Conservation (phyloP, 2,888 invertebrate genomes). For the Gortyna flavago region DNA sequence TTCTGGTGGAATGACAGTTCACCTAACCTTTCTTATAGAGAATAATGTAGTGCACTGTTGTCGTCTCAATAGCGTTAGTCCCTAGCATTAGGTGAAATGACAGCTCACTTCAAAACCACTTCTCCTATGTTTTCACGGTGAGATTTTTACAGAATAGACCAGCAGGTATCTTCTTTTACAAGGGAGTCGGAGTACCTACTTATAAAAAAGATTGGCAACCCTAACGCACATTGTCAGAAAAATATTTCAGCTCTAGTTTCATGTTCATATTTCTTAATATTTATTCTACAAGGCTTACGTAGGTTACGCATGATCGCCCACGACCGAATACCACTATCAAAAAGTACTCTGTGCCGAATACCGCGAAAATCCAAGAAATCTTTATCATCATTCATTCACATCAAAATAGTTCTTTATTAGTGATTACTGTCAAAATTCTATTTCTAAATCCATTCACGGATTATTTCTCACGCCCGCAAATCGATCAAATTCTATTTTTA, state of each 20-base stretch:
- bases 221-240: not conserved
- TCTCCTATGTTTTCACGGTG: no score
- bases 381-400: not conserved
- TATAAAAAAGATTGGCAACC: no score
- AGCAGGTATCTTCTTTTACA: no score
- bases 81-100: no score
- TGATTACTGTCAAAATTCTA: constrained; percentile 12
- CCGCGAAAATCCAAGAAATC: constrained; percentile 42
- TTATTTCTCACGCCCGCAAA: constrained; percentile 26
- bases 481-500: constrained; percentile 50
- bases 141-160: no score
- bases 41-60: no score
- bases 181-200: no score
- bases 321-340: constrained; percentile 52
- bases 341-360: no score
- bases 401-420: not conserved
- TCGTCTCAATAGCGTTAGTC: no score
- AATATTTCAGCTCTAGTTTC: constrained; percentile 9
- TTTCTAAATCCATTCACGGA: constrained; percentile 13
- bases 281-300: constrained; percentile 16
- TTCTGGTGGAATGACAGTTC: no score
- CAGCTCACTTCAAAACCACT: no score
- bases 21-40: no score
- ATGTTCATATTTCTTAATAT: constrained; percentile 26
- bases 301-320: constrained; percentile 58